phyloP scores from a whole-genome alignment of 2,888 invertebrate genomes.

The Anagyrus pseudococci region DNA sequence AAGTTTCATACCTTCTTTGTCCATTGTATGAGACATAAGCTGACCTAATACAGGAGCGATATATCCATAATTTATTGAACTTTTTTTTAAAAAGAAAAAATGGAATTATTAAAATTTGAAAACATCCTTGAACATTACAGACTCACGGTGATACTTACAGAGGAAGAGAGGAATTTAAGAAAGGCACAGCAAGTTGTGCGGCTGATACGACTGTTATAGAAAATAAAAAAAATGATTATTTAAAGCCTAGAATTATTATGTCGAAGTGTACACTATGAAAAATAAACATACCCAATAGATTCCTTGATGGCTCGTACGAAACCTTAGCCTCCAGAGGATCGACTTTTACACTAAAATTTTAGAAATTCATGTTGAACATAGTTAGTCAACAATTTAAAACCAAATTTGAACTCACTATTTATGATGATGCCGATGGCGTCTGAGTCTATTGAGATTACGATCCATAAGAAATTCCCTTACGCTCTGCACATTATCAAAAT shows the following conservation, averaged over 20 bases:
- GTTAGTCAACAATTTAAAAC: not conserved
- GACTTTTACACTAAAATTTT: conserved; percentile 1
- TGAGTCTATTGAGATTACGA: not conserved
- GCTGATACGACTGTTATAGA: conserved; percentile 5
- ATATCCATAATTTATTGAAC: conserved; percentile 23
- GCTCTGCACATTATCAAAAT: conserved; percentile 32
- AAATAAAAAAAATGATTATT: too few species aligned
- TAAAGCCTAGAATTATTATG: too few species aligned
- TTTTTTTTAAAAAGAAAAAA: conserved; percentile 2
- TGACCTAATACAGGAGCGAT: conserved; percentile 17
- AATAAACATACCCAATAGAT: conserved; percentile 12
- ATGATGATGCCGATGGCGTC: not conserved
- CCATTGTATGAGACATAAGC: conserved; percentile 13
- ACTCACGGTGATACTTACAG: conserved; percentile 8
- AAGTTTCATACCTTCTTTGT: conserved; percentile 26
- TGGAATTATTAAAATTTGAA: too few species aligned
- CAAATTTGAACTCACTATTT: conserved; percentile 4
- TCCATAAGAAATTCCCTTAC: not conserved
- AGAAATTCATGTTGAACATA: not conserved
- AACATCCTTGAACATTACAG: too few species aligned
- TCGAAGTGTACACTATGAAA: too few species aligned
- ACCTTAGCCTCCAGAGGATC: not conserved
- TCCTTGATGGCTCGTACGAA: not conserved
- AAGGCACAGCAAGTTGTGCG: conserved; percentile 4
- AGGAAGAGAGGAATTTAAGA: conserved; percentile 3